Evolutionary conservation across 2,797 vertebrate genomes (phyloP).

Genomic region (Peromyscus attwateri): DNA sequence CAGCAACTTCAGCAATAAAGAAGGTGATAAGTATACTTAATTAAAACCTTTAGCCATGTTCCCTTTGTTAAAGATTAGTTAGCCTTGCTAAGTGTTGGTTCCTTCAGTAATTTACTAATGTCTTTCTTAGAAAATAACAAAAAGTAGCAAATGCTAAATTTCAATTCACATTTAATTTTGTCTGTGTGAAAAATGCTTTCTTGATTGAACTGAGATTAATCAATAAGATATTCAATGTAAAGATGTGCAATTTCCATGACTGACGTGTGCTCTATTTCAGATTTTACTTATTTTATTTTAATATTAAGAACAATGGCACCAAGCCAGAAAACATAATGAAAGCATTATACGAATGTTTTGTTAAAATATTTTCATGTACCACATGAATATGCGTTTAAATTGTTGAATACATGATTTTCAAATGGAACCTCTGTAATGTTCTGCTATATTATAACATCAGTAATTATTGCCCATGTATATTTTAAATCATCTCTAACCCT

Average conservation of each 20-base stretch:
- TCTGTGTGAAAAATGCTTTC: constrained; percentile 49
- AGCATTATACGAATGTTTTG: constrained; percentile 17
- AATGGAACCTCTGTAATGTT: constrained; percentile 39
- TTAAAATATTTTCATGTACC: neutral
- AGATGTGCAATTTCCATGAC: neutral
- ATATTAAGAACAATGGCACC: constrained; percentile 36
- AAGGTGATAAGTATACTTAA: constrained; percentile 14
- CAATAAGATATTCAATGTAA: neutral
- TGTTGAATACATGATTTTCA: constrained; percentile 1
- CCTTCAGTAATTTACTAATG: constrained; percentile 33
- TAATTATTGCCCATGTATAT: constrained; percentile 14
- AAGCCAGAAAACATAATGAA: constrained; percentile 35
- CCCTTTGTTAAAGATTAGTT: constrained; percentile 32
- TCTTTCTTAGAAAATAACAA: constrained; percentile 56
- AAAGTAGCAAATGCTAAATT: constrained; percentile 33
- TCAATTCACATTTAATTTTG: neutral
- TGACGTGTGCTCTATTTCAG: neutral
- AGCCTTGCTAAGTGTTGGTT: neutral
- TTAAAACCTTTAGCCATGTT: neutral
- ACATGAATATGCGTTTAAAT: constrained; percentile 40
- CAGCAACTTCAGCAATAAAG: constrained; percentile 12
- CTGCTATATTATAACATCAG: neutral
- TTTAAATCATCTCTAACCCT: constrained; percentile 15
- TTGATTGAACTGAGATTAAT: constrained; percentile 55
- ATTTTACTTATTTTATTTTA: constrained; percentile 50